Evolutionary conservation across 2,797 vertebrate species (phyloP).

Genomic region (Sebastes trivittatus): DNA sequence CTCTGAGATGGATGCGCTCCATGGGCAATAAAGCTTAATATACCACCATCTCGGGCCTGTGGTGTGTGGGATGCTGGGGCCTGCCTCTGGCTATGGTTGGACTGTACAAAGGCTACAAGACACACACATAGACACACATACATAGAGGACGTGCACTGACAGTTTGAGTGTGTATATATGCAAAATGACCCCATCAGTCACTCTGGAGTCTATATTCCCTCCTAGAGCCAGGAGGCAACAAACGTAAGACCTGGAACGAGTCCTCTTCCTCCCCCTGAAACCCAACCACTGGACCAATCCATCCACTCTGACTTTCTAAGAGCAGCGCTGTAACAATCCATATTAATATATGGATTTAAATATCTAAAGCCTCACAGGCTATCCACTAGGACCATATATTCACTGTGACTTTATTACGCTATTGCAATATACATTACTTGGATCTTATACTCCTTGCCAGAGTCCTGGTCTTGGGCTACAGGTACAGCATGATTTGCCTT

Average conservation of each 20-base stretch:
- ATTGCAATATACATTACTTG: slow-evolving; percentile 55
- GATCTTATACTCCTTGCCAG: not conserved
- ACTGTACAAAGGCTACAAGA: slow-evolving; percentile 6
- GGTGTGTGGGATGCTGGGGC: slow-evolving; percentile 26
- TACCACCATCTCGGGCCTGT: slow-evolving; percentile 3
- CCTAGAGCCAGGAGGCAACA: not conserved
- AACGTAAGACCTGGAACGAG: not conserved
- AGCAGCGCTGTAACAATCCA: slow-evolving; percentile 15
- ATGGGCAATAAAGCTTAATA: slow-evolving; percentile 27
- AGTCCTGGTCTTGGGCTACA: slow-evolving; percentile 17
- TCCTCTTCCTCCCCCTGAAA: slow-evolving; percentile 3
- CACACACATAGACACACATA: not conserved
- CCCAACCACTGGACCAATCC: slow-evolving; percentile 1
- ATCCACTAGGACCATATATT: slow-evolving; percentile 38
- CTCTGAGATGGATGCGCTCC: slow-evolving; percentile 28
- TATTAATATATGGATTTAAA: slow-evolving; percentile 45
- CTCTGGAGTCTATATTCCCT: slow-evolving; percentile 23
- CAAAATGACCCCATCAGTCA: slow-evolving; percentile 35
- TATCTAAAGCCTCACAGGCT: slow-evolving; percentile 15
- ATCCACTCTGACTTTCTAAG: slow-evolving; percentile 10
- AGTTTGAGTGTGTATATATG: slow-evolving; percentile 5
- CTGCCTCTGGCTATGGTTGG: not conserved
- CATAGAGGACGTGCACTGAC: not conserved
- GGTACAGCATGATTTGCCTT: slow-evolving; percentile 24
- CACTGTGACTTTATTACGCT: slow-evolving; percentile 54